A percentile compares a stretch with the other conserved stretches of the same genome.
Evolutionary conservation across 1,140 invertebrate genomes (phyloP).

Genomic region (Drosophila sulfurigaster): DNA sequence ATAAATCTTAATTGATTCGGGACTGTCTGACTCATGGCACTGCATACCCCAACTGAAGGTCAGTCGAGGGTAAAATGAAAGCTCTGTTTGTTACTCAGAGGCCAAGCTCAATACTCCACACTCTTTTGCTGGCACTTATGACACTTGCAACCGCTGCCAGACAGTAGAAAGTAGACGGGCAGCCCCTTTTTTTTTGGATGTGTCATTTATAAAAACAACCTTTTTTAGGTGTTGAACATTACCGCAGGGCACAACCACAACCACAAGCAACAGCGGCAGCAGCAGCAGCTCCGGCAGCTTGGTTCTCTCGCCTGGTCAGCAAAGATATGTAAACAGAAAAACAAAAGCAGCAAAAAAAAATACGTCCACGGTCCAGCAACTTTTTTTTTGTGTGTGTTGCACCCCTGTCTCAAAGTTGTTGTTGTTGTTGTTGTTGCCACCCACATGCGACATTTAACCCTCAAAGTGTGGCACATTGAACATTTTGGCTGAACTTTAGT

Average conservation of each 20-base stretch:
- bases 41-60: conserved; percentile 5
- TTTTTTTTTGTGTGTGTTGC: conserved; percentile 44
- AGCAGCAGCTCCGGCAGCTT: conserved; percentile 51
- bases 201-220: conserved; percentile 52
- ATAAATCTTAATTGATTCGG: conserved; percentile 5
- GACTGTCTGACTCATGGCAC: not conserved
- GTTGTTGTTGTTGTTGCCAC: conserved; percentile 12
- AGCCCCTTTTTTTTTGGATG: conserved; percentile 7
- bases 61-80: not conserved
- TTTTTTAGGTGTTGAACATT: conserved; percentile 81
- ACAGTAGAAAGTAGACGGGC: not conserved
- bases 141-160: not conserved
- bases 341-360: conserved; percentile 16
- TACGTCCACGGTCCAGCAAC: conserved; percentile 69
- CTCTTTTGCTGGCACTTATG: not conserved
- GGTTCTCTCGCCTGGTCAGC: conserved; percentile 64
- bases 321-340: conserved; percentile 76
- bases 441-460: conserved; percentile 79
- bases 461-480: conserved; percentile 69
- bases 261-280: conserved; percentile 10
- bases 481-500: conserved; percentile 51
- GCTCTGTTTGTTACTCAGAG: conserved; percentile 5
- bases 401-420: conserved; percentile 19
- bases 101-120: not conserved
- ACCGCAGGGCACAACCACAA: conserved; percentile 70